Evolutionary conservation across 2,797 vertebrate species (phyloP), one percentile per base, ranked within the genome.

Genomic region (Onychomys arenicola): DNA sequence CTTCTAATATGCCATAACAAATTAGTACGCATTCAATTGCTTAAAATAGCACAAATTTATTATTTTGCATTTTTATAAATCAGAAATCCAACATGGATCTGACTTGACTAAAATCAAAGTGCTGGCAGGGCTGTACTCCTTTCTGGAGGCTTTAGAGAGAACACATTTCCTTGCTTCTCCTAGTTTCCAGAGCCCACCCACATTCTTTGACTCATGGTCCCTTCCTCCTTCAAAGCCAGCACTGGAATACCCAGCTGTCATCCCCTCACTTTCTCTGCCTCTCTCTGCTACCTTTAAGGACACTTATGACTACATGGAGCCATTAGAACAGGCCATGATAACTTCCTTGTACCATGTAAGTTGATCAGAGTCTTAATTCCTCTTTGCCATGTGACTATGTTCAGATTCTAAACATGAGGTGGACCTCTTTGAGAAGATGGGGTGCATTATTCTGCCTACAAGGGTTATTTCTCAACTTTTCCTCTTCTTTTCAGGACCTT

Each of bases 221-320:
- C 52, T 88, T 73, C 55, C 49, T 92, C 49, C 89, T 96, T 97
- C 82, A 67, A 76, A 96, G 34, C 55, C 77, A 90, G 46, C n/a
- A 63, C 55, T 1, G 2, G 10, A 49, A 91, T 40, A 67, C 46
- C 49, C 73, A 96, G 52, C 49, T 65, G 43, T 81, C n/a, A 81
- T 73, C 25, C n/a, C 55, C 75, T 73, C 25, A 13, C 73, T 11
- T 83, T 34, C 69, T 46, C 88, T 75, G 69, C 4, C 69, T 85
- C 46, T 52, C 8, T 80, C 83, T 91, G 91, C 77, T n/a, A 82
- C 76, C 81, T 90, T 67, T 75, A 76, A 92, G 29, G 27, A 65
- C n/a, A 0, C 23, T 69, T 88, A 3, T 67, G 40, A 90, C 43
- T 67, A 67, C 2, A 55, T 0, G 19, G 73, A 43, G 69, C 6